Conservation (phyloP, 2,888 invertebrate genomes). For the Ceratothoa steindachneri region DNA sequence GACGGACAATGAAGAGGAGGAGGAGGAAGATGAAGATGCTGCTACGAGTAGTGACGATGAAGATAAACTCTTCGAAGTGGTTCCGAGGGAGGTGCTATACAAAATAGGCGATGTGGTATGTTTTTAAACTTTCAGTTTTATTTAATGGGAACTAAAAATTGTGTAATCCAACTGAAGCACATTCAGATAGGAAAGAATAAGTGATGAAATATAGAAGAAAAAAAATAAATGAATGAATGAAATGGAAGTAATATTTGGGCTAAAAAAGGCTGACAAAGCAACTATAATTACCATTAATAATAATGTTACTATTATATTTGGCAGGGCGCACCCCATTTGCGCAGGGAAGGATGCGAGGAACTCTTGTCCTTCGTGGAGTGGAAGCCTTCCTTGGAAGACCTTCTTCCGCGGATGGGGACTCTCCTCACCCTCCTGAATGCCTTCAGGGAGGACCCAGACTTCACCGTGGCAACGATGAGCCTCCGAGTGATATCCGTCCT, state of each 20-base stretch:
- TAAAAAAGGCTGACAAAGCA: too few relatives aligned
- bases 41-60: neutral
- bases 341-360: conserved; percentile 61
- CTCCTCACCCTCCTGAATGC: conserved; percentile 62
- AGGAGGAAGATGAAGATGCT: neutral
- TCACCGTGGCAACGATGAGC: conserved; percentile 56
- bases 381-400: conserved; percentile 57
- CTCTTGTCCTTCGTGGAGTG: conserved; percentile 59
- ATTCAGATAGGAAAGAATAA: too few relatives aligned
- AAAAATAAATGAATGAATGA: too few relatives aligned
- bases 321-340: conserved; percentile 60
- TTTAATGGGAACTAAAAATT: too few relatives aligned
- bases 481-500: conserved; percentile 48
- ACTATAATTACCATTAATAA: too few relatives aligned
- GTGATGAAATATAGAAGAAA: too few relatives aligned
- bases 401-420: conserved; percentile 62
- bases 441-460: conserved; percentile 62
- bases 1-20: neutral
- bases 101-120: neutral
- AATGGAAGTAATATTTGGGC: too few relatives aligned
- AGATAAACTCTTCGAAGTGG: neutral
- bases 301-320: too few relatives aligned
- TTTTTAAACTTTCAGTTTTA: too few relatives aligned
- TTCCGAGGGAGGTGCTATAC: neutral
- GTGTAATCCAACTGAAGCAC: too few relatives aligned